Evolutionary conservation across 2,113 vertebrate genomes (phyloP).

Genomic region (Vireo altiloquus): DNA sequence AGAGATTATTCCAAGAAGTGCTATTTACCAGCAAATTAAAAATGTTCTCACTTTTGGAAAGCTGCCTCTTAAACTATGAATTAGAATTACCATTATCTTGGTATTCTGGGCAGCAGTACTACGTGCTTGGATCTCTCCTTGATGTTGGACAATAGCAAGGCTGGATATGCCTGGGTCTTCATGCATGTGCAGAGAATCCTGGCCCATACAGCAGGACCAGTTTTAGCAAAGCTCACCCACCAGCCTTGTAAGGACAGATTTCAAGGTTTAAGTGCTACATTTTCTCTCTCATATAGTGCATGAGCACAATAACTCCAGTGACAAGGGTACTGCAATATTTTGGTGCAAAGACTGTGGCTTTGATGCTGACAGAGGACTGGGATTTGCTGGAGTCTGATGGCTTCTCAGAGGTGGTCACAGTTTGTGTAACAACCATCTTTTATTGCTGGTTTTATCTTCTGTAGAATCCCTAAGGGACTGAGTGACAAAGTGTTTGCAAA

Average conservation of each 20-base stretch:
- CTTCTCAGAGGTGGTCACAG: neutral
- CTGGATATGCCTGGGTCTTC: neutral
- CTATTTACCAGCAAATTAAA: neutral
- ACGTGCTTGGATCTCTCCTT: neutral
- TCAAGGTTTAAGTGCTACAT: neutral
- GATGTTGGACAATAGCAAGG: neutral
- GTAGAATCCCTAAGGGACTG: constrained; percentile 89
- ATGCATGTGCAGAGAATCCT: neutral
- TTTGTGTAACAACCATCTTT: neutral
- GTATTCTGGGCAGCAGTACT: neutral
- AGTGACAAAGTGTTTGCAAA: constrained; percentile 81
- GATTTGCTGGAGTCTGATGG: neutral
- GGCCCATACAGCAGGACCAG: neutral
- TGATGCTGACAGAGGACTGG: neutral
- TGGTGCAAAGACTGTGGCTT: neutral
- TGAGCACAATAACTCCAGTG: neutral
- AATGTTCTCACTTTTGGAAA: neutral
- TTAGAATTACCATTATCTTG: neutral
- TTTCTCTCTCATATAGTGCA: neutral
- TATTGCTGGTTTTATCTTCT: constrained; percentile 6
- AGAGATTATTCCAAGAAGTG: neutral
- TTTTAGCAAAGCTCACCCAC: neutral
- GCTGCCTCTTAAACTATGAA: neutral
- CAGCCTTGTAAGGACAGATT: neutral
- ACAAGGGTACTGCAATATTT: neutral